These are phyloP conservation scores for Zophobas morio DNA, from an alignment of 1,140 invertebrate genomes.

Conservation along the genomic window DNA sequence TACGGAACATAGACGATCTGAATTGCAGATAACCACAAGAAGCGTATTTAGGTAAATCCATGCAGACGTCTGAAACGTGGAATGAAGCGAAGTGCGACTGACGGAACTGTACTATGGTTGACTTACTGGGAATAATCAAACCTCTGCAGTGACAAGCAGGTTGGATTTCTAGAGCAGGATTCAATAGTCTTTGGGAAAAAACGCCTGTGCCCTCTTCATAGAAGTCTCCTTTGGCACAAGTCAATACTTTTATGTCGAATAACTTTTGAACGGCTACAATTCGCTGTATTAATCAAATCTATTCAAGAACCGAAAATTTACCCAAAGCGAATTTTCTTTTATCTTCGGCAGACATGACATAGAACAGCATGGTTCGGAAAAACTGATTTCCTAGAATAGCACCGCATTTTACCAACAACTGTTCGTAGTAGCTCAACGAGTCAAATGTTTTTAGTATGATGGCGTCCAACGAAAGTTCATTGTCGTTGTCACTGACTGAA, in stretches of 20 bases:
- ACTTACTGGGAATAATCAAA: constrained; percentile 37
- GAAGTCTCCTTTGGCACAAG: constrained; percentile 74
- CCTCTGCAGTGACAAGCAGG: constrained; percentile 62
- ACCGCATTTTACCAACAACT: constrained; percentile 74
- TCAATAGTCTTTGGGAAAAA: constrained; percentile 58
- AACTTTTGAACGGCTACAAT: constrained; percentile 71
- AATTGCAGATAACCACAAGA: constrained; percentile 75
- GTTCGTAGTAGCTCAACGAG: constrained; percentile 73
- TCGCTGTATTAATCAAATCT: not conserved
- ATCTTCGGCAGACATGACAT: constrained; percentile 69
- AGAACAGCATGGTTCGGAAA: constrained; percentile 71
- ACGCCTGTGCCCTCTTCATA: constrained; percentile 59
- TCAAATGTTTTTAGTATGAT: constrained; percentile 74
- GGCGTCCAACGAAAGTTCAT: constrained; percentile 68
- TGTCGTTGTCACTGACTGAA: constrained; percentile 62
- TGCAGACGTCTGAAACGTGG: constrained; percentile 62
- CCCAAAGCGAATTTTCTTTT: constrained; percentile 68
- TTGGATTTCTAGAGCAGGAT: constrained; percentile 56
- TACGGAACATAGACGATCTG: constrained; percentile 70
- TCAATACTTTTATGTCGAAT: constrained; percentile 73
- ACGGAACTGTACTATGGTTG: not conserved
- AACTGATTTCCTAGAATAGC: constrained; percentile 74
- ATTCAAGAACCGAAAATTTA: constrained; percentile 55
- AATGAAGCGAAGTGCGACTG: no score
- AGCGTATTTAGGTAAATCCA: constrained; percentile 73